Evolutionary conservation across 2,113 vertebrate genomes (phyloP).

Genomic region (Onychostoma macrolepis): DNA sequence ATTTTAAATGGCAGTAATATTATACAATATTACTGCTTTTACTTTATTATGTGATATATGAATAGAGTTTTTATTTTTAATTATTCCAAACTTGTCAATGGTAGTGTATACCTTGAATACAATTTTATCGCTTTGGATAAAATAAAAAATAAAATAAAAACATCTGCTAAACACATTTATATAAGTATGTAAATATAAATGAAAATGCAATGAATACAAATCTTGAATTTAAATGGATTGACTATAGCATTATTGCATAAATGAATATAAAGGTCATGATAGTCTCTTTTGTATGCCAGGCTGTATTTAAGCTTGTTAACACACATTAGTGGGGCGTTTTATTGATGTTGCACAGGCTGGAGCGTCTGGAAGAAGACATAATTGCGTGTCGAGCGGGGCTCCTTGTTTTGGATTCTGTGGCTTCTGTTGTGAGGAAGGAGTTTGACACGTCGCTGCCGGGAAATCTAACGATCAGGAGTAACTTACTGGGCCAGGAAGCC

Average conservation of each 20-base stretch:
- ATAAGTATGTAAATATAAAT: background rate
- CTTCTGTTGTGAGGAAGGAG: slow-evolving; percentile 87
- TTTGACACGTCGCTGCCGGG: slow-evolving; percentile 83
- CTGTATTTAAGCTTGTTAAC: slow-evolving; percentile 14
- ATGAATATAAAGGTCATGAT: background rate
- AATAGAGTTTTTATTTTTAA: background rate
- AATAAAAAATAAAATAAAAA: too few relatives aligned
- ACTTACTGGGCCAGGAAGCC: slow-evolving; percentile 80
- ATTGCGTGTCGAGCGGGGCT: slow-evolving; percentile 81
- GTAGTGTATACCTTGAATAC: background rate
- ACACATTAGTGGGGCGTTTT: background rate
- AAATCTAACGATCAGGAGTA: slow-evolving; percentile 80
- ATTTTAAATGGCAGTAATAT: background rate
- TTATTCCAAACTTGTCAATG: background rate
- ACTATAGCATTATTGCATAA: background rate
- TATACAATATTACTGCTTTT: background rate
- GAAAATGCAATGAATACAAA: background rate
- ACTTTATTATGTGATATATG: background rate
- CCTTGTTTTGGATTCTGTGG: slow-evolving; percentile 83
- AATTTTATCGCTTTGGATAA: background rate
- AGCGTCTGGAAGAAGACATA: slow-evolving; percentile 85
- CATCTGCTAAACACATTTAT: too few relatives aligned
- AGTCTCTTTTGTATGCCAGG: background rate
- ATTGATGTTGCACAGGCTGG: slow-evolving; percentile 69
- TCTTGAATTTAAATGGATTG: background rate